phyloP scores from a whole-genome alignment of 2,888 invertebrate species.

The Drepana falcataria region DNA sequence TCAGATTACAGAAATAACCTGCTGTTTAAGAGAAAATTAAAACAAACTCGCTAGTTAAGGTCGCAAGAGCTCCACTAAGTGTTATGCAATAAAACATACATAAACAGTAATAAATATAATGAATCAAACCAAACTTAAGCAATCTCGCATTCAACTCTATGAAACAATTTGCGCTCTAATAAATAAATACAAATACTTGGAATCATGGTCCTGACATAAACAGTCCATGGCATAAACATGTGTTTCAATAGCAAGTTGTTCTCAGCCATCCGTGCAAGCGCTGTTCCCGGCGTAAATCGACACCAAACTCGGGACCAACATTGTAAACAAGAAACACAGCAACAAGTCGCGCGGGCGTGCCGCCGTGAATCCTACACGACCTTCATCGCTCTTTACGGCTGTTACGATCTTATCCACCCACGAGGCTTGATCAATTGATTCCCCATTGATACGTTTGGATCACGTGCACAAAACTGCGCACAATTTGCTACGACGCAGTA shows the following conservation, averaged over 20 bases:
- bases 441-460: conserved; percentile 16
- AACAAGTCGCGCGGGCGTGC: conserved; percentile 56
- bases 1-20: neutral
- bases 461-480: conserved; percentile 1
- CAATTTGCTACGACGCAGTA: neutral
- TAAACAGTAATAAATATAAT: too few relatives aligned
- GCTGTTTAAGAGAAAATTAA: neutral
- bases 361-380: conserved; percentile 34
- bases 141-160: conserved; percentile 11
- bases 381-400: conserved; percentile 46
- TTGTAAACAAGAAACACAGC: conserved; percentile 55
- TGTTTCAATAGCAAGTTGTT: conserved; percentile 13
- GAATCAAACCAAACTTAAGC: conserved; percentile 8
- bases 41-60: conserved; percentile 6
- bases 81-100: conserved; percentile 3
- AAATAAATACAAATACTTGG: conserved; percentile 13
- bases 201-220: conserved; percentile 14
- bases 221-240: conserved; percentile 11
- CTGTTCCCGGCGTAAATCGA: conserved; percentile 32
- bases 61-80: conserved; percentile 5
- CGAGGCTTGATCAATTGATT: conserved; percentile 20
- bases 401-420: conserved; percentile 34
- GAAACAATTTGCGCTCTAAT: neutral
- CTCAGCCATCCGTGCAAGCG: conserved; percentile 28
- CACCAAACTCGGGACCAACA: conserved; percentile 39